phyloP scores from a whole-genome alignment of 2,888 invertebrate genomes.

The Habroteleia sp. region DNA sequence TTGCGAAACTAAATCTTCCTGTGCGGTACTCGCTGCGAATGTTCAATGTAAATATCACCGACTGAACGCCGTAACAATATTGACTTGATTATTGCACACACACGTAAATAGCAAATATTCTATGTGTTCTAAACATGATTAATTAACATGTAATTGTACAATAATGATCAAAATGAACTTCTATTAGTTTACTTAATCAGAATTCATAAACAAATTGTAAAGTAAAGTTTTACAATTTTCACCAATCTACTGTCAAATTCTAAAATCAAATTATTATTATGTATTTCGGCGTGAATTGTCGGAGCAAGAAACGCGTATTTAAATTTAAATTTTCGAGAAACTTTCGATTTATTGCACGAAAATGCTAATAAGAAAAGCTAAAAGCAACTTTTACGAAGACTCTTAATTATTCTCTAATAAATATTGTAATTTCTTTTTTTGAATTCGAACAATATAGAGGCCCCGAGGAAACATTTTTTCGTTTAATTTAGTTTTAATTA shows the following conservation, averaged over 20 bases:
- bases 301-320: neutral
- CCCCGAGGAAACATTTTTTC: constrained; percentile 12
- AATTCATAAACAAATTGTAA: constrained; percentile 6
- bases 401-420: constrained; percentile 24
- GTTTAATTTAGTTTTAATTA: constrained; percentile 30
- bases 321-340: constrained; percentile 3
- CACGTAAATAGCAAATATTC: neutral
- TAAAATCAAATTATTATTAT: constrained; percentile 10
- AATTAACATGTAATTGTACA: constrained; percentile 6
- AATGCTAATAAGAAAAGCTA: constrained; percentile 25
- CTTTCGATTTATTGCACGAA: constrained; percentile 7
- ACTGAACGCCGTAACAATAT: no score
- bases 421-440: constrained; percentile 24
- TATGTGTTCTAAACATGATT: neutral
- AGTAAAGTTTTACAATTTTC: constrained; percentile 18
- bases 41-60: no score
- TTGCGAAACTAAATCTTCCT: neutral
- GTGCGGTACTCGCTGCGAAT: no score
- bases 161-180: constrained; percentile 15
- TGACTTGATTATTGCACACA: no score
- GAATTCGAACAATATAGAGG: no score
- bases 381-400: constrained; percentile 8
- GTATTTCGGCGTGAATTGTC: no score
- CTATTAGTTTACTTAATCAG: neutral
- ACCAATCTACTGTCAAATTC: neutral